Percentiles rank a stretch among this genome's conserved stretches.
These are phyloP conservation scores for Microchirus variegatus DNA, from an alignment of 2,797 vertebrate species.

Conservation along the genomic window DNA sequence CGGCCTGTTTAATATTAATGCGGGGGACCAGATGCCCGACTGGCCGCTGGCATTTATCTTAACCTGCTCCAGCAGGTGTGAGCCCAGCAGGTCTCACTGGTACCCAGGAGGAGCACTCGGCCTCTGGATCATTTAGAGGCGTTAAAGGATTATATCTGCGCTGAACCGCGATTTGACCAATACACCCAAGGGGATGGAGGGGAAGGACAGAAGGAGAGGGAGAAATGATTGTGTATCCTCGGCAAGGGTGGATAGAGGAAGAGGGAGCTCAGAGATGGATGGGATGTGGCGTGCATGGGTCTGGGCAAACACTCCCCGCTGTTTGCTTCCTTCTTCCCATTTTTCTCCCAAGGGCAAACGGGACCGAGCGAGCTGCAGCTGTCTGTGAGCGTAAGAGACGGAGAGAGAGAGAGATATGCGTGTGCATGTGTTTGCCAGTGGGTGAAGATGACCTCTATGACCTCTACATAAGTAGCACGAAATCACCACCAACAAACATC, in stretches of 20 bases:
- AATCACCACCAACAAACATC: conserved; percentile 71
- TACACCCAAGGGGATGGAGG: conserved; percentile 49
- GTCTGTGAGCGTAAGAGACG: conserved; percentile 32
- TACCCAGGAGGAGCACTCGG: conserved; percentile 66
- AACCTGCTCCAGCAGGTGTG: conserved; percentile 70
- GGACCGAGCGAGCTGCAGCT: conserved; percentile 61
- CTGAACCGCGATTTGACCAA: conserved; percentile 69
- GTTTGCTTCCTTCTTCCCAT: conserved; percentile 69
- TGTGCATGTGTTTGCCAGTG: conserved; percentile 10
- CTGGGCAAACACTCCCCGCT: conserved; percentile 73
- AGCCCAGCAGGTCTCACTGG: conserved; percentile 64
- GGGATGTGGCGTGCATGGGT: conserved; percentile 53
- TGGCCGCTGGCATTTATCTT: conserved; percentile 78
- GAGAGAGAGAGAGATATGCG: neutral
- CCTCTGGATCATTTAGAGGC: conserved; percentile 77
- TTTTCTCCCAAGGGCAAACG: conserved; percentile 79
- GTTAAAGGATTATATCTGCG: conserved; percentile 76
- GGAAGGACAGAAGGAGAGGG: conserved; percentile 19
- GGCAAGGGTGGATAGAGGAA: conserved; percentile 30
- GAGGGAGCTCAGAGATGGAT: conserved; percentile 63
- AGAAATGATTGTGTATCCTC: conserved; percentile 65
- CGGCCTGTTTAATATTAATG: conserved; percentile 80
- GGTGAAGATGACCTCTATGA: conserved; percentile 65
- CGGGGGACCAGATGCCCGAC: conserved; percentile 62
- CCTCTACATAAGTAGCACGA: conserved; percentile 74